Evolutionary conservation across 2,113 vertebrate species (phyloP).

Genomic region (Clupea harengus): DNA sequence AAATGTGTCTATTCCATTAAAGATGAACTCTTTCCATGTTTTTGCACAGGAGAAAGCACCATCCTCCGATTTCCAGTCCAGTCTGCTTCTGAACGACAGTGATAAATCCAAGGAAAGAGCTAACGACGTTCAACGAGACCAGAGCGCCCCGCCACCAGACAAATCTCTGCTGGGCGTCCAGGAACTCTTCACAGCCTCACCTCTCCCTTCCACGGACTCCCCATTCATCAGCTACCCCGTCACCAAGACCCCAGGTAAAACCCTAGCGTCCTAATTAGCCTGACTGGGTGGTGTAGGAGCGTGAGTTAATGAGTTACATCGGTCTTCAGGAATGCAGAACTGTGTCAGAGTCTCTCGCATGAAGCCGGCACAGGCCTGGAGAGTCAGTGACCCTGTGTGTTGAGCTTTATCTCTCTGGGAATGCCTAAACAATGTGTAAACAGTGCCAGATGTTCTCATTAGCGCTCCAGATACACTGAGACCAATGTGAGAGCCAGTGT

Average conservation of each 20-base stretch:
- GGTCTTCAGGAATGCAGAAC: conserved; percentile 6
- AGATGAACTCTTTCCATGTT: neutral
- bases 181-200: conserved; percentile 32
- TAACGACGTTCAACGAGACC: conserved; percentile 75
- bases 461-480: conserved; percentile 11
- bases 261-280: neutral
- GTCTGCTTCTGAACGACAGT: conserved; percentile 59
- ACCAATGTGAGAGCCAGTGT: conserved; percentile 20
- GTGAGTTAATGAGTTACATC: neutral
- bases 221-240: conserved; percentile 61
- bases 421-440: conserved; percentile 64
- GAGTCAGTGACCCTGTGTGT: conserved; percentile 48
- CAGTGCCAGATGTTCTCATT: conserved; percentile 49
- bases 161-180: conserved; percentile 24
- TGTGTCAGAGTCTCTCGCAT: conserved; percentile 16
- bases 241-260: conserved; percentile 71
- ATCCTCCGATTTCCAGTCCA: conserved; percentile 49
- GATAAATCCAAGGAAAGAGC: conserved; percentile 51
- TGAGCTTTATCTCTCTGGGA: conserved; percentile 53
- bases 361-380: conserved; percentile 42
- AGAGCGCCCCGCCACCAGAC: conserved; percentile 55
- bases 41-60: conserved; percentile 57
- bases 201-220: conserved; percentile 43
- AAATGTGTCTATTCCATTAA: neutral
- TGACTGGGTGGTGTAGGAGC: conserved; percentile 17